Base-by-base conservation (phyloP, 2,797 vertebrate species). In the Pampus argenteus region DNA sequence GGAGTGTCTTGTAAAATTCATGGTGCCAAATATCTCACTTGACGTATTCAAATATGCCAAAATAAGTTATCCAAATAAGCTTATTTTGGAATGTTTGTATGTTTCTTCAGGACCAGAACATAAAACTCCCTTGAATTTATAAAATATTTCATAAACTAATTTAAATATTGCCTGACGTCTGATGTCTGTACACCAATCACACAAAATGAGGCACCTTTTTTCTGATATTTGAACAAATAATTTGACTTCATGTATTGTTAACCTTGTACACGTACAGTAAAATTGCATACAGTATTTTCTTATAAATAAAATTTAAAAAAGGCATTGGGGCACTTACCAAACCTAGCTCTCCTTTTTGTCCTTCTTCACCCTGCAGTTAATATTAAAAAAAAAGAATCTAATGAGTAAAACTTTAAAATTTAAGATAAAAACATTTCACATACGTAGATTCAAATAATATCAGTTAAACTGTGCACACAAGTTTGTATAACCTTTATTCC, bases 341-440 rank as follows among this genome's bases (percentile, higher is more conserved):
- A 72, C 94, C 91, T 23, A 79, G 48, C 5, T 93, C 93, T 26
- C 94, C 95, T 74, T 89, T 94, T n/a, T 64, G 84, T 42, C 95
- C 95, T 14, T 76, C 78, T 38, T 94, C 94, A 48, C 95, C 95
- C 95, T 96, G 79, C 44, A 86, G 54, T 61, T 25, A 54, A 47
- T 1, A 74, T 2, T 2, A 54, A 69, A 85, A 15, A n/a, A n/a
- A n/a, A n/a, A n/a, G n/a, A n/a, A 76, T 31, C 7, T n/a, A 48
- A 10, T 78, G 15, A 82, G 47, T 54, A 22, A 22, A 71, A 4
- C 1, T 49, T 22, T 40, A 45, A 20, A 22, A 38, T 15, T 36
- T 0, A 29, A 48, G 14, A 17, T 25, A 8, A 38, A 55, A 6
- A 0, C 2, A 28, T 17, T 62, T 72, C 20, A 45, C 9, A 58